Percentiles rank a stretch among this genome's conserved stretches.
phyloP scores from a whole-genome alignment of 1,140 invertebrate species.

The Cotesia glomerata region DNA sequence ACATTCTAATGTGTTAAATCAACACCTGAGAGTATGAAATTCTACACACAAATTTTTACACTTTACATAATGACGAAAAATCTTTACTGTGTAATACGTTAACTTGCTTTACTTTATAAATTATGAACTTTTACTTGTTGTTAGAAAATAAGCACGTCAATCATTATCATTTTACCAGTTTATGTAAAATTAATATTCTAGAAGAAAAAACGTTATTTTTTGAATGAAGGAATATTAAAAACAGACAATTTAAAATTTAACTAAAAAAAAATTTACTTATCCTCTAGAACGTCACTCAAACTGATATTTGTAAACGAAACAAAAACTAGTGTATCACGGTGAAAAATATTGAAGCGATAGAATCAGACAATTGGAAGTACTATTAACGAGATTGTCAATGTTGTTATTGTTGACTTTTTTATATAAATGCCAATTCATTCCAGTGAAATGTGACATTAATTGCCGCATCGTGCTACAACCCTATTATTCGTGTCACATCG shows the following conservation, averaged over 20 bases:
- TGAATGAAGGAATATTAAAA: slow-evolving; percentile 22
- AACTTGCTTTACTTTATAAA: too few relatives aligned
- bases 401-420: not conserved
- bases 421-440: slow-evolving; percentile 20
- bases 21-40: too few relatives aligned
- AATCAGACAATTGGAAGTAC: slow-evolving; percentile 25
- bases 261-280: slow-evolving; percentile 28
- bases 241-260: slow-evolving; percentile 16
- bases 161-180: too few relatives aligned
- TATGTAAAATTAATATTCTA: too few relatives aligned
- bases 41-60: too few relatives aligned
- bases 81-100: too few relatives aligned
- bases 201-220: not conserved
- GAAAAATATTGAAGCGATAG: slow-evolving; percentile 15
- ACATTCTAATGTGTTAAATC: too few relatives aligned
- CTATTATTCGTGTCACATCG: slow-evolving; percentile 5
- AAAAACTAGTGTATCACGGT: slow-evolving; percentile 10
- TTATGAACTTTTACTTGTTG: too few relatives aligned
- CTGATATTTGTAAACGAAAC: slow-evolving; percentile 13
- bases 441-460: slow-evolving; percentile 29
- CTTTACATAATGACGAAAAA: too few relatives aligned
- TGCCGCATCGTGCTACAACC: slow-evolving; percentile 8
- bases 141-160: too few relatives aligned
- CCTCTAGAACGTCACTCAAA: slow-evolving; percentile 28
- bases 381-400: slow-evolving; percentile 29